Evolutionary conservation across 2,888 invertebrate genomes (phyloP), one percentile per base, ranked within the genome.

Genomic region (Eugnorisma glareosa): DNA sequence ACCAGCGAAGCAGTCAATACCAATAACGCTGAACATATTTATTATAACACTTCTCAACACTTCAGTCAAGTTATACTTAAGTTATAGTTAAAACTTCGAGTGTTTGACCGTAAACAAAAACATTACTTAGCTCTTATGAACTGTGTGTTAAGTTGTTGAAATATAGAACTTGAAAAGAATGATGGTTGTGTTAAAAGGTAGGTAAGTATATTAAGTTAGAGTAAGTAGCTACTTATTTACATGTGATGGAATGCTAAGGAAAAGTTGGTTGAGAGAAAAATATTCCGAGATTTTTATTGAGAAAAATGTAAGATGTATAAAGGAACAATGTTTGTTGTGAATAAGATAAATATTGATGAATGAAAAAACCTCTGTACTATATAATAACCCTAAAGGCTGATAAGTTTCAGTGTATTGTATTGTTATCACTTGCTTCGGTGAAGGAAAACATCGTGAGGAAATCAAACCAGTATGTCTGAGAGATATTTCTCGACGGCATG

Each of bases 41-140:
- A 84, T 69, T 81, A 84, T 72, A 69, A 72, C 73, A 66, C 82
- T 73, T 81, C 84, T 87, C 73, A 87, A 81, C 77, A 81, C 79
- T 85, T 88, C 63, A 68, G 83, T 85, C 31, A 59, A 59, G 59
- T 59, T 35, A 35, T 5, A 73, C 83, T 84, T 76, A 31, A 59
- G 57, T 59, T 35, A 59, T 21, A 73, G 84, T 85, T 75, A 67
- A 77, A 78, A 82, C 61, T 84, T 75, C 51, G 72, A 79, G 73
- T 73, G 75, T 79, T 69, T 73, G 73, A 61, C 31, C 48, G 82
- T 80, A 82, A 85, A 88, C 82, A 86, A 86, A 83, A 81, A 79
- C 79, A 79, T 84, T 75, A 84, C 74, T 77, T 81, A 75, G n/a
- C 18, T 57, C 68, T 76, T 80, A 77, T 43, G 51, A 69, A 61